Conservation (phyloP, 2,797 vertebrate genomes). For the Chaenodraco wilsoni region DNA sequence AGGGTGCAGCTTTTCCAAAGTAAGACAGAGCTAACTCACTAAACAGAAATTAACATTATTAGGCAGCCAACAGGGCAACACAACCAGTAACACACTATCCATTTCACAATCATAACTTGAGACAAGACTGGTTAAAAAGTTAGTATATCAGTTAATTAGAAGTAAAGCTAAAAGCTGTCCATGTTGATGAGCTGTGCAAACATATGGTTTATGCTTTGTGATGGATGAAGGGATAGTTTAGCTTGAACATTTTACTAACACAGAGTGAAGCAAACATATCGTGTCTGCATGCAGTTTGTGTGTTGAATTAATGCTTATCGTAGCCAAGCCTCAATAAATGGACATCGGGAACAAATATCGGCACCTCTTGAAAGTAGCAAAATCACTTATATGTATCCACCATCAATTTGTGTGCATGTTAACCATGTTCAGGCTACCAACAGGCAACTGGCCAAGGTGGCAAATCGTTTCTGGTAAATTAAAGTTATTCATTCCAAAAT, state of each 20-base stretch:
- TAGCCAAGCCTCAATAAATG: slow-evolving; percentile 1
- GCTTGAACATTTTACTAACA: slow-evolving; percentile 18
- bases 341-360: neutral
- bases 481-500: neutral
- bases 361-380: neutral
- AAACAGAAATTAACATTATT: slow-evolving; percentile 32
- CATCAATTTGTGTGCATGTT: neutral
- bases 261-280: slow-evolving; percentile 28
- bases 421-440: neutral
- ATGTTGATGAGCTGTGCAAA: slow-evolving; percentile 16
- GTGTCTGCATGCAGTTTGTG: slow-evolving; percentile 9
- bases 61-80: slow-evolving; percentile 57
- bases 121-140: slow-evolving; percentile 54
- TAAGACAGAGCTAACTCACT: slow-evolving; percentile 37
- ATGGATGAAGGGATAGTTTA: slow-evolving; percentile 9
- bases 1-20: slow-evolving; percentile 19
- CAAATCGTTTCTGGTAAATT: neutral
- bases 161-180: slow-evolving; percentile 33
- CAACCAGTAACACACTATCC: slow-evolving; percentile 56
- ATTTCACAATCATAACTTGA: slow-evolving; percentile 52
- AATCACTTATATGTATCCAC: neutral
- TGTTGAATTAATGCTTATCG: slow-evolving; percentile 9
- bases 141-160: slow-evolving; percentile 43
- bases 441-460: too few relatives aligned
- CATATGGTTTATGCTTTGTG: slow-evolving; percentile 34